Evolutionary conservation across 2,888 invertebrate species (phyloP).

Genomic region (Catocala sponsa): DNA sequence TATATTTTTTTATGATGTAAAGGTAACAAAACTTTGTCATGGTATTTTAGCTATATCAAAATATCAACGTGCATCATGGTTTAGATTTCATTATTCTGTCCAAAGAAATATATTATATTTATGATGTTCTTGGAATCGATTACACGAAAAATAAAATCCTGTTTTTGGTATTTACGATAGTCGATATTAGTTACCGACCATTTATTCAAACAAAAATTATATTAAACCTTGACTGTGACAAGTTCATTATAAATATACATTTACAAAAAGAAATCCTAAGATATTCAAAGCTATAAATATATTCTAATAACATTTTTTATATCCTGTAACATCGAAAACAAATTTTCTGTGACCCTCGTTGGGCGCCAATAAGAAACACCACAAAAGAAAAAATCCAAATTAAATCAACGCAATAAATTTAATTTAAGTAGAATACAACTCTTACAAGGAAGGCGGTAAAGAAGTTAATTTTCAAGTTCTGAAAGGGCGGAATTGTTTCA

Average conservation of each 20-base stretch:
- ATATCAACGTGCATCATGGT: too few species aligned
- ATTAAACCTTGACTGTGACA: conserved; percentile 4
- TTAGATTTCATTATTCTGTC: too few species aligned
- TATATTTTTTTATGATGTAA: too few species aligned
- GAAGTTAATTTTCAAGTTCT: conserved; percentile 48
- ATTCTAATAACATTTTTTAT: conserved; percentile 1
- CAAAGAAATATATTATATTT: too few species aligned
- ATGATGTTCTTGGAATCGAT: too few species aligned
- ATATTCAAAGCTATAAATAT: neutral
- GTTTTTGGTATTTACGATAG: too few species aligned
- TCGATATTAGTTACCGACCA: too few species aligned
- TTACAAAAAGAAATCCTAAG: neutral
- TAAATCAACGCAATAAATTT: conserved; percentile 44
- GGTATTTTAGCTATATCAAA: too few species aligned
- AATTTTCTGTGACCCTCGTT: conserved; percentile 1
- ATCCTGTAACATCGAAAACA: conserved; percentile 4
- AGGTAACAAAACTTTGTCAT: too few species aligned
- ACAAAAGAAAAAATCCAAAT: conserved; percentile 19
- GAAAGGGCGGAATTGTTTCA: conserved; percentile 40
- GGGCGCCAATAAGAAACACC: conserved; percentile 7
- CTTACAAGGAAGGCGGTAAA: conserved; percentile 32
- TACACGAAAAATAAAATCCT: too few species aligned
- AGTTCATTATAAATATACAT: conserved; percentile 1
- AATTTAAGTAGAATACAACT: conserved; percentile 41
- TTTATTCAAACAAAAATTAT: neutral